phyloP scores from a whole-genome alignment of 2,797 vertebrate genomes.

The Pterois miles region DNA sequence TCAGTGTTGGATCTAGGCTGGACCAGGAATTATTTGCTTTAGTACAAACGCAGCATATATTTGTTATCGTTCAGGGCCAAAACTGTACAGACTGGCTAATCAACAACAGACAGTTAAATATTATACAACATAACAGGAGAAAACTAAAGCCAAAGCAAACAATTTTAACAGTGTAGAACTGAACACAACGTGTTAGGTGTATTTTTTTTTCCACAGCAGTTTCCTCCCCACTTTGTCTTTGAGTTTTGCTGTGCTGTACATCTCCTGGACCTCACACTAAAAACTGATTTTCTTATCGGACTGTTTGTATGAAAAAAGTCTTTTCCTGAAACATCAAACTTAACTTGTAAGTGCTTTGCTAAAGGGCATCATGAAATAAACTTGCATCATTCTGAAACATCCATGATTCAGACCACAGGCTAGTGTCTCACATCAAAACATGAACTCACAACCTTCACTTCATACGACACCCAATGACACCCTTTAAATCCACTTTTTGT shows the following conservation, averaged over 20 bases:
- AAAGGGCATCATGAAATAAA: not conserved
- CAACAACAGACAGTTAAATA: not conserved
- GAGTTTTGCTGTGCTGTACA: not conserved
- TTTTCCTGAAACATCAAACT: not conserved
- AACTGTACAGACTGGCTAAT: not conserved
- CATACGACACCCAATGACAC: not conserved
- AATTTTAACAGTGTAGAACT: not conserved
- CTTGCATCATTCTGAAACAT: not conserved
- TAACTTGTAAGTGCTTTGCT: not conserved
- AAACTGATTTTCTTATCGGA: slow-evolving; percentile 1
- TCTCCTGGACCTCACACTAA: not conserved
- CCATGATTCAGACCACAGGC: not conserved
- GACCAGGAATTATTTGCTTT: not conserved
- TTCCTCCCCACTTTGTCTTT: not conserved
- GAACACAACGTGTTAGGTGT: not conserved
- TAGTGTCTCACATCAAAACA: not conserved
- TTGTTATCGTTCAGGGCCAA: not conserved
- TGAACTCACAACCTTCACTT: not conserved
- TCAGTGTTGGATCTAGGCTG: not conserved
- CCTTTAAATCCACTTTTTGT: not conserved
- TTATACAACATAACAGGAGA: not conserved
- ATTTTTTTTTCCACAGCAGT: not conserved
- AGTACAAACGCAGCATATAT: not conserved
- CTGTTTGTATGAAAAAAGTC: not conserved
- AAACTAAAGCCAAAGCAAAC: not conserved